Evolutionary conservation across 2,113 vertebrate species (phyloP).

Genomic region (Callopanchax toddi): DNA sequence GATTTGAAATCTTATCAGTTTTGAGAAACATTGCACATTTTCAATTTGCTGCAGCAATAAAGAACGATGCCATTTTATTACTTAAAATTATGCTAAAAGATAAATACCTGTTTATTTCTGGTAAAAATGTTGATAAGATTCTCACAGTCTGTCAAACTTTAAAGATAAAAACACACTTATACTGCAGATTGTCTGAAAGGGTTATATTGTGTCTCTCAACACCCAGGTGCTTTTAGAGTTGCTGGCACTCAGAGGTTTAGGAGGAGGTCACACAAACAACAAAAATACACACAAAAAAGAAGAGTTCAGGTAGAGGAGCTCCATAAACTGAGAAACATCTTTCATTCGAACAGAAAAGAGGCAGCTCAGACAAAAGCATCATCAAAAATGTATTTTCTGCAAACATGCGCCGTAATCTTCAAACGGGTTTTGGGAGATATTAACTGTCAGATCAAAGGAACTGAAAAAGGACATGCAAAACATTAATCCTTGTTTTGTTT

Average conservation of each 20-base stretch:
- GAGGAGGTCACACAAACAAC: neutral
- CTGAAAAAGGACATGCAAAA: constrained; percentile 12
- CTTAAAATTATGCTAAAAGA: too few relatives aligned
- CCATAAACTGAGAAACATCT: neutral
- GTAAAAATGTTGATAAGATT: neutral
- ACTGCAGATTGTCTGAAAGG: neutral
- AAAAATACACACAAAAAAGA: neutral
- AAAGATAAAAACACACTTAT: neutral
- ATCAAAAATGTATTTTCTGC: neutral
- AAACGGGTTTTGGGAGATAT: neutral
- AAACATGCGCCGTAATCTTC: neutral
- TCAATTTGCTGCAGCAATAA: too few relatives aligned
- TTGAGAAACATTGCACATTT: too few relatives aligned
- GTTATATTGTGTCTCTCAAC: neutral
- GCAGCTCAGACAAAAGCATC: too few relatives aligned
- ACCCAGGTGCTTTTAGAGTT: neutral
- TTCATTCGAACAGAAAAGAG: neutral
- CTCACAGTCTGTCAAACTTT: neutral
- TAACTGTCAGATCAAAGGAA: constrained; percentile 7
- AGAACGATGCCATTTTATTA: too few relatives aligned
- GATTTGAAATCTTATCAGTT: too few relatives aligned
- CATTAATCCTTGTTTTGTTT: constrained; percentile 3
- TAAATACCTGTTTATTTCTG: too few relatives aligned
- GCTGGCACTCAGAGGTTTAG: neutral
- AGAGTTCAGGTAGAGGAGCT: neutral